Conservation (phyloP, 1,140 invertebrate species). For the Megathymus violae region DNA sequence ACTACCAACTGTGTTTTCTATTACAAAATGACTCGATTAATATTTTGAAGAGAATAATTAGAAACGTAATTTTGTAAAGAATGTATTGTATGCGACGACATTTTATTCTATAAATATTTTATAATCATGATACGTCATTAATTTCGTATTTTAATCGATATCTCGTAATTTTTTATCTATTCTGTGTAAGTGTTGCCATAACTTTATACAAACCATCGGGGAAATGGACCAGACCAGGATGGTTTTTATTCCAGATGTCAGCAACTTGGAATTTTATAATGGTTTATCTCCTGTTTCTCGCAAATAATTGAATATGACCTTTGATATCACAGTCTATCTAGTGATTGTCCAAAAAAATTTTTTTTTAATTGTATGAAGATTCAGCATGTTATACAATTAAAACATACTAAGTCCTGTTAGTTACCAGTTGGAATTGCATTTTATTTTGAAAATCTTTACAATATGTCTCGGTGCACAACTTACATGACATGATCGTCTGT, state of each 20-base stretch:
- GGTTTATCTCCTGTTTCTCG: no score
- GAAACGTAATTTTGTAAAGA: constrained; percentile 41
- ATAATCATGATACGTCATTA: constrained; percentile 34
- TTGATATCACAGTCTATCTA: no score
- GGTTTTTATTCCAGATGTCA: no score
- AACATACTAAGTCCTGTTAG: constrained; percentile 3
- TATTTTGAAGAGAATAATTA: constrained; percentile 27
- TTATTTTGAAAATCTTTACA: no score
- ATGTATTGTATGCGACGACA: constrained; percentile 33
- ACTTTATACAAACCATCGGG: constrained; percentile 9
- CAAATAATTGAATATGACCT: no score
- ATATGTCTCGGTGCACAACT: no score
- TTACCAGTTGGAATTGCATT: no score
- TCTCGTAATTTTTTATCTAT: constrained; percentile 23
- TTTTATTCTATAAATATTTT: constrained; percentile 30
- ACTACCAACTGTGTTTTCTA: constrained; percentile 14
- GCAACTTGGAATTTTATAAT: no score
- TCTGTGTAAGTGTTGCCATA: constrained; percentile 4
- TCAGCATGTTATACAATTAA: constrained; percentile 18
- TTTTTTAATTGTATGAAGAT: constrained; percentile 7
- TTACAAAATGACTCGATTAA: constrained; percentile 13
- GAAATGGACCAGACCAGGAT: no score
- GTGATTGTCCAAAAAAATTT: no score
- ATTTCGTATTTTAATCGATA: constrained; percentile 30
- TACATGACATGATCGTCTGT: no score